Percentiles rank a stretch among this genome's conserved stretches.
These are phyloP conservation scores for Microplitis deprimator DNA, from an alignment of 2,888 invertebrate species.

Conservation along the genomic window DNA sequence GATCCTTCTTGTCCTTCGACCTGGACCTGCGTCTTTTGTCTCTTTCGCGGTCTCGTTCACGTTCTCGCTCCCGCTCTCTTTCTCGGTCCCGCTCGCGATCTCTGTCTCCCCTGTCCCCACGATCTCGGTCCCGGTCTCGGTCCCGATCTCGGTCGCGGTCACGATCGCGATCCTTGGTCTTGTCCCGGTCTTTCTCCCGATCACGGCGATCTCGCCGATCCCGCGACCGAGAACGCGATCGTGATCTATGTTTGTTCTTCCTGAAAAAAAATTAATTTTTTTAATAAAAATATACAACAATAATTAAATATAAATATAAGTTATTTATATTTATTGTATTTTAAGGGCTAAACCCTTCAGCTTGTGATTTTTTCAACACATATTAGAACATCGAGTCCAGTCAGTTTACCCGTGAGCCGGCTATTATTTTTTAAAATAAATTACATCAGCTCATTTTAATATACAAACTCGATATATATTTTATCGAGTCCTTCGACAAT, in stretches of 20 bases:
- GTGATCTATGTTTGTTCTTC: slow-evolving; percentile 71
- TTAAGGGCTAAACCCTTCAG: background rate
- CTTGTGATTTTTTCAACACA: background rate
- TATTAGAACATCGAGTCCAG: slow-evolving; percentile 31
- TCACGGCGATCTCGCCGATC: slow-evolving; percentile 73
- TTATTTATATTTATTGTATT: background rate
- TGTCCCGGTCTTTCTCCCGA: slow-evolving; percentile 60
- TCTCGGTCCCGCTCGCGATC: slow-evolving; percentile 60
- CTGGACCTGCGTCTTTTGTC: slow-evolving; percentile 60
- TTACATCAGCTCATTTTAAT: slow-evolving; percentile 20
- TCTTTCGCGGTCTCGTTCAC: slow-evolving; percentile 57
- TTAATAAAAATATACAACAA: background rate
- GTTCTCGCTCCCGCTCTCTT: slow-evolving; percentile 55
- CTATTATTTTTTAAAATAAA: background rate
- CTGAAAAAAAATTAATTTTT: slow-evolving; percentile 59
- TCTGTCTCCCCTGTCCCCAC: slow-evolving; percentile 52
- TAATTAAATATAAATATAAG: slow-evolving; percentile 9
- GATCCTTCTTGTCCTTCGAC: slow-evolving; percentile 73
- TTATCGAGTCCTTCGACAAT: slow-evolving; percentile 48
- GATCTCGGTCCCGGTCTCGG: slow-evolving; percentile 74
- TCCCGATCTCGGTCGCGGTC: slow-evolving; percentile 67
- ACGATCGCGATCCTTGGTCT: slow-evolving; percentile 52
- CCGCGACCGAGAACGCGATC: slow-evolving; percentile 72
- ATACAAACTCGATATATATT: slow-evolving; percentile 15
- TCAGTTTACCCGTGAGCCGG: slow-evolving; percentile 18